Base-by-base conservation (phyloP, 2,888 invertebrate genomes). In the Cistogaster globosa region DNA sequence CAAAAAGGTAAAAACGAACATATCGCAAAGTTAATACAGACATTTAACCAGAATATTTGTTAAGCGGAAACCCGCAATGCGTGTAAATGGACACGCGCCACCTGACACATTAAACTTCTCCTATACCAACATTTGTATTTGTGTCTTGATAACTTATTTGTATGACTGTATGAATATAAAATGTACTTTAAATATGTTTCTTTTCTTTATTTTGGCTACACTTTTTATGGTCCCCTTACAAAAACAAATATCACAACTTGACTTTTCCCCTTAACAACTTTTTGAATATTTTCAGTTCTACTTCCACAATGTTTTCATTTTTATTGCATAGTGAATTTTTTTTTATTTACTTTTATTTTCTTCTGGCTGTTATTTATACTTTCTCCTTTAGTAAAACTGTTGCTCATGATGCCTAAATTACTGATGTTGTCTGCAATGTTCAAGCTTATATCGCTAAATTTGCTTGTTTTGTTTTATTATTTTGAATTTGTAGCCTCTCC, bases 31-130 rank as follows among this genome's bases (percentile, higher is more conserved):
- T 36, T 26, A 55, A 68, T 20, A 67, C 51, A 58, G 36, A 55
- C 16, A 16, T 48, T 75, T 51, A 36, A 55, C 22, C 53, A 62
- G 9, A 58, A 32, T 45, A 68, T 36, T 68, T 32, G 4, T 18
- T 32, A 53, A 53, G 6, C 60, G 79, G 71, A 79, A 79, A 62
- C 22, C 74, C 69, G 48, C 69, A 83, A 67, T 71, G 83, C 79
- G 83, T 86, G 85, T 79, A 72, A 32, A 83, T 79, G 75, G 79
- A 62, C 76, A 86, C 86, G 84, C 68, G 65, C 18, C 80, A 81
- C 79, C 83, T 83, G 79, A 86, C 83, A 76, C 75, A 76, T 82
- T 58, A 69, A 79, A 75, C 57, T 69, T 63, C 7, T 63, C 57
- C 75, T 53, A 51, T 9, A 67, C 26, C 38, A 60, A 60, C n/a